Conservation (phyloP, 2,113 vertebrate genomes). For the Physeter macrocephalus region DNA sequence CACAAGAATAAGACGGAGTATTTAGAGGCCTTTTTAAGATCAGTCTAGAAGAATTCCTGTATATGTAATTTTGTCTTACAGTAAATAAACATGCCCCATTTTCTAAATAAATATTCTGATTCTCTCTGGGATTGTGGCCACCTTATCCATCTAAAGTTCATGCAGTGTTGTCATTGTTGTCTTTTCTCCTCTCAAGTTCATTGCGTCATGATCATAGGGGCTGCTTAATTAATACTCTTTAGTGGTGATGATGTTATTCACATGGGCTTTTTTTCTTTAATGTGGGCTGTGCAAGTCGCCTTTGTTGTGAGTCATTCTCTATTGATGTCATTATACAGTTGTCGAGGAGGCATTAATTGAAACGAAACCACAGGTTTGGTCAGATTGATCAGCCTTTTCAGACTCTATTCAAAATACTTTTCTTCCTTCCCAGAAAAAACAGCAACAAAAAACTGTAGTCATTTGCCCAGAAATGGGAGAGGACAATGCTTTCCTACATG, state of each 20-base stretch:
- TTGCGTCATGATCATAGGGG: conserved; percentile 47
- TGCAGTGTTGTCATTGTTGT: conserved; percentile 15
- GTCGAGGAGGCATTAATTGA: conserved; percentile 60
- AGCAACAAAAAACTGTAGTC: not conserved
- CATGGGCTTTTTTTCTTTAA: not conserved
- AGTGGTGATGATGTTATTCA: conserved; percentile 20
- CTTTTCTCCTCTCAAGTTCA: conserved; percentile 31
- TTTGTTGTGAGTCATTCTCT: conserved; percentile 66
- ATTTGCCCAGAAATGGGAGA: conserved; percentile 34
- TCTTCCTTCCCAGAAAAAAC: conserved; percentile 56
- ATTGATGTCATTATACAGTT: conserved; percentile 55
- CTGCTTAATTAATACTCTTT: conserved; percentile 59
- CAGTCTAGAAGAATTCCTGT: not conserved
- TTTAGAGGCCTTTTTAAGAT: not conserved
- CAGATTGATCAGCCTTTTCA: conserved; percentile 70
- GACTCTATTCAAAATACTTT: conserved; percentile 67
- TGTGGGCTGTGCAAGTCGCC: conserved; percentile 26
- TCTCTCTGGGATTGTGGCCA: not conserved
- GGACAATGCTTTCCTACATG: conserved; percentile 64
- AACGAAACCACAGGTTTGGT: conserved; percentile 65
- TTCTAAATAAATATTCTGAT: conserved; percentile 30
- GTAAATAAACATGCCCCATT: conserved; percentile 1
- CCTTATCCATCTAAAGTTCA: conserved; percentile 19
- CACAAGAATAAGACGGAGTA: not conserved
- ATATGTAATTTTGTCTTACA: conserved; percentile 1